Percentiles rank a stretch among this genome's conserved stretches.
These are phyloP conservation scores for Calameuta idolon DNA, from an alignment of 2,888 invertebrate species.

Conservation along the genomic window DNA sequence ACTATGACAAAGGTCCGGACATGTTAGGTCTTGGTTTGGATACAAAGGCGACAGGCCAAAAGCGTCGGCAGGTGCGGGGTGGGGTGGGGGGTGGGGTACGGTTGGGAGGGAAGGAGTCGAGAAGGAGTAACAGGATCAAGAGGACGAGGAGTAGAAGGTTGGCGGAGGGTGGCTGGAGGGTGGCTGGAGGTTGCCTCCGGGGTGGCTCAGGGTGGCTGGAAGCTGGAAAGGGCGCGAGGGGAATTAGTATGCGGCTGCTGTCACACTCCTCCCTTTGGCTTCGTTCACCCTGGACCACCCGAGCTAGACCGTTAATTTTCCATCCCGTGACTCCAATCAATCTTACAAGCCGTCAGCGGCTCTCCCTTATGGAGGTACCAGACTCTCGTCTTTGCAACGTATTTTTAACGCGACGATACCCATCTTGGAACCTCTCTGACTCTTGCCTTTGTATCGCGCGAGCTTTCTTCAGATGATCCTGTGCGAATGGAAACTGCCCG, in stretches of 20 bases:
- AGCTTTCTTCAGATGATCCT: neutral
- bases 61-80: no score
- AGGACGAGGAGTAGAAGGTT: neutral
- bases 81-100: neutral
- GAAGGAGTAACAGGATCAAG: neutral
- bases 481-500: neutral
- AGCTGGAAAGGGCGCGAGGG: constrained; percentile 19
- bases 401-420: neutral
- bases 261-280: constrained; percentile 50
- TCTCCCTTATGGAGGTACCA: constrained; percentile 39
- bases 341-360: constrained; percentile 61
- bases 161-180: neutral
- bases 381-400: constrained; percentile 33
- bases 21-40: constrained; percentile 18
- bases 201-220: constrained; percentile 1
- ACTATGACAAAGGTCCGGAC: constrained; percentile 25
- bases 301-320: constrained; percentile 65
- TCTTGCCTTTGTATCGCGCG: neutral
- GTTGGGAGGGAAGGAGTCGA: neutral
- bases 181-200: neutral
- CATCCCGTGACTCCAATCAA: constrained; percentile 66
- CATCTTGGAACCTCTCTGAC: neutral
- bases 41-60: constrained; percentile 14
- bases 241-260: constrained; percentile 63
- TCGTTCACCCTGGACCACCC: constrained; percentile 37